Percentiles rank a stretch among this genome's conserved stretches.
Evolutionary conservation across 1,140 invertebrate genomes (phyloP).

Genomic region (Drosophila jambulina): DNA sequence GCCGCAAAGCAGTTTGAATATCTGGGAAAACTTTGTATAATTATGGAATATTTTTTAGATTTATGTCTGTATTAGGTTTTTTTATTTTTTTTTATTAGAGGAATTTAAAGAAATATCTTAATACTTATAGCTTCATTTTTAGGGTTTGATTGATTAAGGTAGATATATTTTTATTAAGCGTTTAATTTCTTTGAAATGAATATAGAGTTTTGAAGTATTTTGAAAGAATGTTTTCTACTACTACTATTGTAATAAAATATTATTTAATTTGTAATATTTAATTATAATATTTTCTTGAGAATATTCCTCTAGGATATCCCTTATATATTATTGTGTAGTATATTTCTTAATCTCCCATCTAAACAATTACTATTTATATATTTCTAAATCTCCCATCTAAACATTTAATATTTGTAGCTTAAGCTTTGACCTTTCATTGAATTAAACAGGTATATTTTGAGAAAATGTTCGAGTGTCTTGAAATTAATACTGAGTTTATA

Average conservation of each 20-base stretch:
- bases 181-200: background rate
- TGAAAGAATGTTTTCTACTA: too few species aligned
- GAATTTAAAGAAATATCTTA: too few species aligned
- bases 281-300: too few species aligned
- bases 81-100: background rate
- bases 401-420: too few species aligned
- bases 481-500: background rate
- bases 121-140: background rate
- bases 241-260: too few species aligned
- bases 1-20: too few species aligned
- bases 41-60: background rate
- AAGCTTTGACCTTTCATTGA: background rate
- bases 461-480: background rate
- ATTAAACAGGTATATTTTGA: background rate
- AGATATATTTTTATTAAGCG: background rate
- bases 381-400: too few species aligned
- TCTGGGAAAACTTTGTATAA: background rate
- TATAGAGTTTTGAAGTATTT: background rate
- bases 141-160: background rate
- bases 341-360: too few species aligned
- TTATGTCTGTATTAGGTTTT: background rate
- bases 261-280: background rate
- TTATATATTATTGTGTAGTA: too few species aligned
- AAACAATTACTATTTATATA: too few species aligned
- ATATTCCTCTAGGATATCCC: too few species aligned